phyloP scores from a whole-genome alignment of 2,113 vertebrate species.

The Peromyscus maniculatus region DNA sequence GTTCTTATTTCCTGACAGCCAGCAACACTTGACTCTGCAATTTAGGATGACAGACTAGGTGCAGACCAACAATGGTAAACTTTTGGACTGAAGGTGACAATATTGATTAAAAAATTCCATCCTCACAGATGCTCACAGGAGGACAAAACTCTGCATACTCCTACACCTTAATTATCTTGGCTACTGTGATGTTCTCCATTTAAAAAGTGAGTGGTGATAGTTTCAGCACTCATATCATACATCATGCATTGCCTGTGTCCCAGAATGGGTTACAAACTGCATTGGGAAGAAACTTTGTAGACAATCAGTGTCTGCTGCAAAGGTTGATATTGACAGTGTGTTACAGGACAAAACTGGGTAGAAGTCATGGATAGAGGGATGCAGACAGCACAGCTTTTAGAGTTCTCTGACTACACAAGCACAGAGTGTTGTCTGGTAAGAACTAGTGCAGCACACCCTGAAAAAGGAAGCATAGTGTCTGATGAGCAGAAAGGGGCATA shows the following conservation, averaged over 20 bases:
- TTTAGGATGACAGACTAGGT: no score
- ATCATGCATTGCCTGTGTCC: no score
- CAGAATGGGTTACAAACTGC: not conserved
- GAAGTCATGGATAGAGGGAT: not conserved
- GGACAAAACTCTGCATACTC: not conserved
- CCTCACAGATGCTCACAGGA: no score
- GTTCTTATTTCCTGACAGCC: no score
- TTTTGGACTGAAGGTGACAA: not conserved
- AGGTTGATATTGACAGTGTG: not conserved
- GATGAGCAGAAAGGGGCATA: not conserved
- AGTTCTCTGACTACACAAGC: not conserved
- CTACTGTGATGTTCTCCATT: not conserved
- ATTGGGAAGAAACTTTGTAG: not conserved
- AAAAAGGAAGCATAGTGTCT: not conserved
- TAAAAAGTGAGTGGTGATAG: no score
- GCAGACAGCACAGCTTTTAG: not conserved
- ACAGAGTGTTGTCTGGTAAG: no score
- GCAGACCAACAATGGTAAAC: not conserved
- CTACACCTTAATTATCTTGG: not conserved
- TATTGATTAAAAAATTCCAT: not conserved
- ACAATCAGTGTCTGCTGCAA: not conserved
- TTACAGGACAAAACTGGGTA: not conserved
- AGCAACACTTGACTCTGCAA: no score
- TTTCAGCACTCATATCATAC: not conserved
- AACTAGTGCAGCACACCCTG: not conserved